phyloP scores from a whole-genome alignment of 2,797 vertebrate genomes.

The Borostomias antarcticus region DNA sequence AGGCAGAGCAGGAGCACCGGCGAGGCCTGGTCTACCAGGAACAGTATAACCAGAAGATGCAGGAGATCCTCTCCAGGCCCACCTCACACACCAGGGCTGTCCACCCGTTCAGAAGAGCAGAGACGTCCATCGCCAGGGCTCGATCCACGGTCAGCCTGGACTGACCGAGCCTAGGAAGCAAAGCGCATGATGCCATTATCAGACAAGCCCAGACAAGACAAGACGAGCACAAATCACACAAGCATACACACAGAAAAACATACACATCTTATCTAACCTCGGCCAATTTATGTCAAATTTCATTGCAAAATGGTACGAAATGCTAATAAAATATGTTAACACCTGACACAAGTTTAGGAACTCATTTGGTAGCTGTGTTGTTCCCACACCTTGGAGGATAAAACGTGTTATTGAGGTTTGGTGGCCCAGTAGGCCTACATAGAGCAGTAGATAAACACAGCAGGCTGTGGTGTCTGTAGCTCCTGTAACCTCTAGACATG shows the following conservation, averaged over 20 bases:
- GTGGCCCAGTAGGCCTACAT: too few species aligned
- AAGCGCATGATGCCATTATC: neutral
- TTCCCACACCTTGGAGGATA: neutral
- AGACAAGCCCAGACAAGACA: neutral
- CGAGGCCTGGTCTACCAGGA: slow-evolving; percentile 56
- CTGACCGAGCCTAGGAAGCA: neutral
- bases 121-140: slow-evolving; percentile 20
- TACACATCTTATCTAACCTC: neutral
- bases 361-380: neutral
- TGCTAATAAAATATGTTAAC: slow-evolving; percentile 1
- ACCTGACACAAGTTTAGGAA: neutral
- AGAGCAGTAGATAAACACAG: too few species aligned
- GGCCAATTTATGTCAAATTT: neutral
- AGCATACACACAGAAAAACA: slow-evolving; percentile 6
- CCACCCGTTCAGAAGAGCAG: slow-evolving; percentile 78
- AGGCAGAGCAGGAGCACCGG: slow-evolving; percentile 70
- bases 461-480: too few species aligned
- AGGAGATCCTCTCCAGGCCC: slow-evolving; percentile 68
- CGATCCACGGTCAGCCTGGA: slow-evolving; percentile 27
- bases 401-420: neutral
- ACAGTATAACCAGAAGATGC: slow-evolving; percentile 66
- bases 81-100: slow-evolving; percentile 10
- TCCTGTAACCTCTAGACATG: too few species aligned
- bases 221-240: neutral
- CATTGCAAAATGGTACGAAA: neutral